Evolutionary conservation across 2,113 vertebrate genomes (phyloP).

Genomic region (Plecturocebus donacophilus): DNA sequence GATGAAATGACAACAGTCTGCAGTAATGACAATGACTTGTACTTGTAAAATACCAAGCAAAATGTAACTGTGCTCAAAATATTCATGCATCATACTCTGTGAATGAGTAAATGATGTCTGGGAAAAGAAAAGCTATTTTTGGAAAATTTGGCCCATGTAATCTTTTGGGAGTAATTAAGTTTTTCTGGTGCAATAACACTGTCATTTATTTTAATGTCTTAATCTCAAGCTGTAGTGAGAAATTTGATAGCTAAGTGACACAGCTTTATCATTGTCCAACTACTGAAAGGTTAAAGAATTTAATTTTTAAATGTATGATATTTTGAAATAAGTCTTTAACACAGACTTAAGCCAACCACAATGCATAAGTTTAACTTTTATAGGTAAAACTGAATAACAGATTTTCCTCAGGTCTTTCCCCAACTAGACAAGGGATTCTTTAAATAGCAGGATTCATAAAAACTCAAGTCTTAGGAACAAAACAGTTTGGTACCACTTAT

Average conservation of each 20-base stretch:
- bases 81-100: neutral
- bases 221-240: slow-evolving; percentile 38
- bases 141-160: neutral
- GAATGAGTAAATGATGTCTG: slow-evolving; percentile 20
- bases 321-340: slow-evolving; percentile 48
- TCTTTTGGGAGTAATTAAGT: slow-evolving; percentile 44
- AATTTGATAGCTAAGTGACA: slow-evolving; percentile 63
- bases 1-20: neutral
- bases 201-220: slow-evolving; percentile 45
- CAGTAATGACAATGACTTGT: slow-evolving; percentile 27
- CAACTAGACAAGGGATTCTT: slow-evolving; percentile 49
- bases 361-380: slow-evolving; percentile 38
- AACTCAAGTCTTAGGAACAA: slow-evolving; percentile 11
- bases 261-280: slow-evolving; percentile 31
- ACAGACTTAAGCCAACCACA: slow-evolving; percentile 56
- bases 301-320: slow-evolving; percentile 49
- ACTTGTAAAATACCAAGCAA: slow-evolving; percentile 13
- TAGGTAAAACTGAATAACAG: slow-evolving; percentile 33
- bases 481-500: slow-evolving; percentile 52
- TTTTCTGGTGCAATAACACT: slow-evolving; percentile 39
- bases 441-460: slow-evolving; percentile 43
- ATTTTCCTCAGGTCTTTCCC: slow-evolving; percentile 34
- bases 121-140: neutral
- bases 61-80: slow-evolving; percentile 40
- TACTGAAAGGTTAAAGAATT: slow-evolving; percentile 64